Evolutionary conservation across 30 jellyfish, hydroid and myxozoan species (phyloP).

Genomic region (Euphysa ruthae): DNA sequence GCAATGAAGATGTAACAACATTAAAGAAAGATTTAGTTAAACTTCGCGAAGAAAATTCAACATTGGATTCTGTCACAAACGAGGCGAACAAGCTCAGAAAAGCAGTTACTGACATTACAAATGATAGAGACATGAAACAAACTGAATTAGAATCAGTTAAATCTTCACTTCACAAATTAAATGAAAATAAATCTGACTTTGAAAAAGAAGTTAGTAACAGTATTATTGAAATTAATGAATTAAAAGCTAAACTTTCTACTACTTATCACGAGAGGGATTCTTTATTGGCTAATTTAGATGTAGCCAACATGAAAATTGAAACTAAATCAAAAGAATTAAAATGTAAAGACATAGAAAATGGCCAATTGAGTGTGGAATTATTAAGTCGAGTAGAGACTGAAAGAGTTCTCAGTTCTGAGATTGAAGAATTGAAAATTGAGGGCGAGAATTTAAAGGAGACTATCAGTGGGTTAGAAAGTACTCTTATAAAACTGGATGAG

Average conservation of each 20-base stretch:
- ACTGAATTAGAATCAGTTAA: too few relatives aligned
- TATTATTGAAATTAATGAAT: neutral
- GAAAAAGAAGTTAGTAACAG: neutral
- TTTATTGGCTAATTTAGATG: neutral
- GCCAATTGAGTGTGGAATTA: neutral
- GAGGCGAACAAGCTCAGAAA: too few relatives aligned
- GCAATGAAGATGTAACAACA: neutral
- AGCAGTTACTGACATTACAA: too few relatives aligned
- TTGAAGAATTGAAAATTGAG: constrained; percentile 18
- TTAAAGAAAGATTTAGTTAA: neutral
- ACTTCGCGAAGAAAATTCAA: neutral
- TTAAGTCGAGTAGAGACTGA: constrained; percentile 6
- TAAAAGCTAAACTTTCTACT: neutral
- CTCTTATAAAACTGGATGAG: constrained; percentile 17
- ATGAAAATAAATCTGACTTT: too few relatives aligned
- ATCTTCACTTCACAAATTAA: too few relatives aligned
- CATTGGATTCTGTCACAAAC: too few relatives aligned
- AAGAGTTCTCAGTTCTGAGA: neutral
- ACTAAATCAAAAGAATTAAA: neutral
- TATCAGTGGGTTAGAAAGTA: constrained; percentile 1
- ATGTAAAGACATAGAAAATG: neutral
- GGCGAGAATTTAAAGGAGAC: neutral
- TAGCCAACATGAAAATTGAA: neutral
- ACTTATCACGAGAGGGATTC: neutral
- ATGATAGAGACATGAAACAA: too few relatives aligned